Conservation (phyloP, 2,113 vertebrate genomes). For the Nesoenas mayeri region DNA sequence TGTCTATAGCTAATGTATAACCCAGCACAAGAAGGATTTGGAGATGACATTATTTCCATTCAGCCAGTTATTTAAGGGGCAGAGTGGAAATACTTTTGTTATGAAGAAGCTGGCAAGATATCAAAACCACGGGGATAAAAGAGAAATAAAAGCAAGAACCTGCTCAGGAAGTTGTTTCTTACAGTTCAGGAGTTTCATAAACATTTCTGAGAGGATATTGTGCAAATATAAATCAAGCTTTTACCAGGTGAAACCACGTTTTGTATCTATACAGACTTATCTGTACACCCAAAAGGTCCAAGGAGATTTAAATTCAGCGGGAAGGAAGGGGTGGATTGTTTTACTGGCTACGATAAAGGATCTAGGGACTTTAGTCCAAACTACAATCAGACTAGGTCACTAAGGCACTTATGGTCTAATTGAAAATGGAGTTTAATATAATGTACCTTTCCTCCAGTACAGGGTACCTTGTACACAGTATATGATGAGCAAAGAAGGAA, state of each 20-base stretch:
- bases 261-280: not conserved
- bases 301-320: not conserved
- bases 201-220: not conserved
- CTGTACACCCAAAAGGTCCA: not conserved
- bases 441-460: constrained; percentile 75
- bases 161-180: not conserved
- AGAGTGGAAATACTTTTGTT: not conserved
- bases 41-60: not conserved
- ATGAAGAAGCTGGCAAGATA: not conserved
- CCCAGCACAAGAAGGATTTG: not conserved
- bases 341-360: constrained; percentile 24
- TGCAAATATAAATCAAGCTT: not conserved
- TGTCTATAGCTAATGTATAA: not conserved
- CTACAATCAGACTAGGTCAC: constrained; percentile 26
- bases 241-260: not conserved
- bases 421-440: constrained; percentile 55
- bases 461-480: constrained; percentile 72
- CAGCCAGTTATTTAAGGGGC: not conserved
- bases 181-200: not conserved
- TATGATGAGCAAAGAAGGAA: constrained; percentile 52
- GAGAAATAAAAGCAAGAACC: not conserved
- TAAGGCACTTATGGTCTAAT: constrained; percentile 22
- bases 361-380: constrained; percentile 2
- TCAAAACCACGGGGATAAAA: not conserved
- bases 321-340: constrained; percentile 2